Conservation (phyloP, 2,113 vertebrate species). For the Lipotes vexillifer region DNA sequence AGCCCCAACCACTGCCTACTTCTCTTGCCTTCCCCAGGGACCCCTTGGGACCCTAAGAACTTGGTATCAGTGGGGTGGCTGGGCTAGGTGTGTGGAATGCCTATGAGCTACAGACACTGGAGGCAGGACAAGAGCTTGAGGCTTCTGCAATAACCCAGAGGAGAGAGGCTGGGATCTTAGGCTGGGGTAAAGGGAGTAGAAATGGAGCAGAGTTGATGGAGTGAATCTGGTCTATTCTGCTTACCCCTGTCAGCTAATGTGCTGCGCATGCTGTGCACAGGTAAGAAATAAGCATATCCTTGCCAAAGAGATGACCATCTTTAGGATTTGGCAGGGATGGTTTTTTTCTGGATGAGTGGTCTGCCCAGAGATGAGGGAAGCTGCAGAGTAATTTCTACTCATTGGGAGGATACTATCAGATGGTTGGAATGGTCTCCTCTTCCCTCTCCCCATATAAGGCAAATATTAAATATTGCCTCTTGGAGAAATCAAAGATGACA, state of each 20-base stretch:
- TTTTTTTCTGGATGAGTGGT: not conserved
- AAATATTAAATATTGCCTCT: not conserved
- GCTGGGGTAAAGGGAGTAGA: not conserved
- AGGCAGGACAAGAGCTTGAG: not conserved
- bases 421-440: not conserved
- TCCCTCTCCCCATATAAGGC: not conserved
- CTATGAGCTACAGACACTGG: not conserved
- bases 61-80: not conserved
- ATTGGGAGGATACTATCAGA: not conserved
- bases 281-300: not conserved
- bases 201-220: not conserved
- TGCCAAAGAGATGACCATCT: not conserved
- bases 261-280: fast-evolving
- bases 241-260: not conserved
- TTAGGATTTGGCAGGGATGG: not conserved
- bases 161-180: not conserved
- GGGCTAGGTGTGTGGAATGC: not conserved
- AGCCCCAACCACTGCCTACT: not conserved
- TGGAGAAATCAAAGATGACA: too few relatives aligned
- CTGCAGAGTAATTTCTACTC: not conserved
- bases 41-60: not conserved
- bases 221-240: not conserved
- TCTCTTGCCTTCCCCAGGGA: not conserved
- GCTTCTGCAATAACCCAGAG: not conserved
- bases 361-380: not conserved